Evolutionary conservation across 2,113 vertebrate genomes (phyloP), one percentile per base, ranked within the genome.

Genomic region (Echinops telfairi): DNA sequence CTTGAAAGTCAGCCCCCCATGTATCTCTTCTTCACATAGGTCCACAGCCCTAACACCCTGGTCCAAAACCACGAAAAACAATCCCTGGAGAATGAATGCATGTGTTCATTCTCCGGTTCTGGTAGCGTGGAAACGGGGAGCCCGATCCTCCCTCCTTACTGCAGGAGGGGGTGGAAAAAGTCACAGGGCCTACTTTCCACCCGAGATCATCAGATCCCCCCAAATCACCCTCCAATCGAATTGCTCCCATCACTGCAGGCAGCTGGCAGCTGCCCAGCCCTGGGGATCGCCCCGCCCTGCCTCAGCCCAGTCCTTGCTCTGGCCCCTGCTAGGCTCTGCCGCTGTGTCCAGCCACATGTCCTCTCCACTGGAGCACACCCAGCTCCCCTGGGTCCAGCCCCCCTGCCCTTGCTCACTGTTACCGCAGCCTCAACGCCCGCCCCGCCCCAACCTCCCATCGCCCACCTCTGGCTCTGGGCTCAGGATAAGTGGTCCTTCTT

Each of bases 121-220:
- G 10, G 60, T 62, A 25, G 60, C 15, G 66, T 53, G 80, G 77
- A 38, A 12, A 58, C 11, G 33, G 40, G 71, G 71, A 64, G 8
- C 81, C 70, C 1, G 29, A 31, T 86, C 62, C 78, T 80, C 58
- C 23, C 77, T 73, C 83, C 79, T 16, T 33, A 71, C n/a, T n/a
- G 25, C 31, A 40, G 73, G 43, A 22, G 1, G n/a, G 73, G 73
- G 71, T 94, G 94, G 95, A 96, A 97, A 97, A 95, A 92, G 87
- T 77, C 57, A 20, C 33, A 76, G 43, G 75, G 88, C 76, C 84
- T 92, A 97, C 78, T 96, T 97, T 97, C 91, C 89, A 94, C 97
- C 53, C 78, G 66, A 83, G 83, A 96, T 89, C 95, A 97, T 93
- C 89, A 86, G 89, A 89, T 43, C 86, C 91, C 57, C 86, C 86